Percentiles rank a stretch among this genome's conserved stretches.
These are phyloP conservation scores for Xiphophorus hellerii DNA, from an alignment of 2,113 vertebrate genomes.

Conservation along the genomic window DNA sequence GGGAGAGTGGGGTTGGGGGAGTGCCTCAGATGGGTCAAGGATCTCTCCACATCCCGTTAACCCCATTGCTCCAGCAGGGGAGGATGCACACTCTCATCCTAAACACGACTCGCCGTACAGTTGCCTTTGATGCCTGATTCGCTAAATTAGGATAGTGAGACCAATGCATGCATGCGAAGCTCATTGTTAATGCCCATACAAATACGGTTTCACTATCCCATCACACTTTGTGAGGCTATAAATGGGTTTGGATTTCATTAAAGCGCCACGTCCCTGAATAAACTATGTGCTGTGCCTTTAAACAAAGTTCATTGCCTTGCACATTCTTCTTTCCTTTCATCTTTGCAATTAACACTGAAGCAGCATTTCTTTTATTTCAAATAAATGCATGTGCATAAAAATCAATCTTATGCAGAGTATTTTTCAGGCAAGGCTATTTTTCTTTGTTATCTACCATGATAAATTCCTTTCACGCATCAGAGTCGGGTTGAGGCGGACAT, in stretches of 20 bases:
- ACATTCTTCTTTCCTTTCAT: conserved; percentile 78
- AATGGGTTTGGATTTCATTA: conserved; percentile 52
- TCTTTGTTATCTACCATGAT: conserved; percentile 80
- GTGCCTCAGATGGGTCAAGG: conserved; percentile 81
- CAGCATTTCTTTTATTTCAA: conserved; percentile 80
- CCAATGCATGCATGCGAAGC: conserved; percentile 5
- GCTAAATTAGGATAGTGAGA: conserved; percentile 18
- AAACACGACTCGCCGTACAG: conserved; percentile 33
- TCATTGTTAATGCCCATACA: conserved; percentile 24
- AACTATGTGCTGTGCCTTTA: conserved; percentile 61
- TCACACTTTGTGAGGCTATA: conserved; percentile 22
- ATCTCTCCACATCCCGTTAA: conserved; percentile 77
- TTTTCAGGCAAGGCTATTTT: conserved; percentile 73
- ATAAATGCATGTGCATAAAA: conserved; percentile 83
- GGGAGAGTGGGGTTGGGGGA: conserved; percentile 63
- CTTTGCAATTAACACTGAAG: conserved; percentile 80
- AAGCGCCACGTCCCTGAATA: conserved; percentile 66
- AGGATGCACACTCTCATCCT: conserved; percentile 57
- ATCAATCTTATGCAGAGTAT: conserved; percentile 71
- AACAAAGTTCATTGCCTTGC: conserved; percentile 79
- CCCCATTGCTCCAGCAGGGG: conserved; percentile 62
- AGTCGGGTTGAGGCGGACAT: conserved; percentile 43
- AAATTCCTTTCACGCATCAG: conserved; percentile 69
- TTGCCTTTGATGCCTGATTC: conserved; percentile 31
- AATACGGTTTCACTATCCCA: conserved; percentile 52